Percentiles rank a stretch among this genome's conserved stretches.
These are phyloP conservation scores for Pelosia muscerda DNA, from an alignment of 2,888 invertebrate genomes.

Conservation along the genomic window DNA sequence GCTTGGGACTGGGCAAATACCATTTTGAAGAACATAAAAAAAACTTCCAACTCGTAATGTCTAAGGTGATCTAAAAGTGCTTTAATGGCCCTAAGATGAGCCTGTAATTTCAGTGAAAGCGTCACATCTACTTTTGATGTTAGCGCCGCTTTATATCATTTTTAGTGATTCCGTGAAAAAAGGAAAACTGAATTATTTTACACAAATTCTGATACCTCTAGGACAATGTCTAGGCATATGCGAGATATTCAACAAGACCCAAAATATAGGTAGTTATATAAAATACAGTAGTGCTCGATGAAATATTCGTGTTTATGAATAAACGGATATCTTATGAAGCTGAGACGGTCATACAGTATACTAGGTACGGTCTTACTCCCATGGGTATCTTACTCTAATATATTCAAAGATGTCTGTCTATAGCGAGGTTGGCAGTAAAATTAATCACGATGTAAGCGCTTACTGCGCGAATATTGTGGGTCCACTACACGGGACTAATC, in stretches of 20 bases:
- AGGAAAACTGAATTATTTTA: too few relatives aligned
- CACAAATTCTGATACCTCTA: not conserved
- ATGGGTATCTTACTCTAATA: slow-evolving; percentile 22
- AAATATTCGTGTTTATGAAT: not conserved
- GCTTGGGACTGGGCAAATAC: not conserved
- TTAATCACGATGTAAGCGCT: slow-evolving; percentile 62
- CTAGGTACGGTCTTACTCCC: slow-evolving; percentile 11
- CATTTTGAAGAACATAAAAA: not conserved
- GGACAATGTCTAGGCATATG: too few relatives aligned
- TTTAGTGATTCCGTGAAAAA: too few relatives aligned
- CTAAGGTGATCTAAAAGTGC: not conserved
- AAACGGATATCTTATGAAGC: slow-evolving; percentile 9
- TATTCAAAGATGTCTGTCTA: slow-evolving; percentile 28
- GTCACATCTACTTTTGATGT: too few relatives aligned
- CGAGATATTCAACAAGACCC: not conserved
- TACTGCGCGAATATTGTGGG: slow-evolving; percentile 63
- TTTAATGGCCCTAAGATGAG: too few relatives aligned
- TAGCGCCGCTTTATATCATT: too few relatives aligned
- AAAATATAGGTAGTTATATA: not conserved
- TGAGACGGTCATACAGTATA: slow-evolving; percentile 14
- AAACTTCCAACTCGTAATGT: too few relatives aligned
- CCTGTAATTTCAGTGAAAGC: too few relatives aligned
- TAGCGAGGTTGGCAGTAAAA: slow-evolving; percentile 49
- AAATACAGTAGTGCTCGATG: not conserved
- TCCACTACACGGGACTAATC: slow-evolving; percentile 70